These are phyloP conservation scores for Cyrtorhinus lividipennis DNA, from an alignment of 1,140 invertebrate genomes.

Conservation along the genomic window DNA sequence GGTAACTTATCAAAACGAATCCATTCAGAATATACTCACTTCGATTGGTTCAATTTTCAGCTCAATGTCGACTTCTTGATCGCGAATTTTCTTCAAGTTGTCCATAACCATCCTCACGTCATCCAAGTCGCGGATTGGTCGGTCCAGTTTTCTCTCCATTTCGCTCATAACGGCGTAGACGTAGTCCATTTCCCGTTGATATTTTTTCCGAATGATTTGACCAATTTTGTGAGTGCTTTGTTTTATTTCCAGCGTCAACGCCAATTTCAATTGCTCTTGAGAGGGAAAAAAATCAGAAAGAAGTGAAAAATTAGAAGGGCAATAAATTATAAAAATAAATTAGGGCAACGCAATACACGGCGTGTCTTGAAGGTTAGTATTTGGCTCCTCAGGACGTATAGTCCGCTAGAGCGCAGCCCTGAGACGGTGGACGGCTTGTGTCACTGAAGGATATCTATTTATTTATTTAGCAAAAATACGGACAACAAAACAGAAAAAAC, in stretches of 20 bases:
- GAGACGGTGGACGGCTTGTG: no score
- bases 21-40: no score
- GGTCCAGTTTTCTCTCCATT: constrained; percentile 71
- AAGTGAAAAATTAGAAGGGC: neutral
- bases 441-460: no score
- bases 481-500: no score
- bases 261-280: constrained; percentile 73
- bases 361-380: no score
- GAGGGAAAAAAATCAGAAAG: no score
- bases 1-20: no score
- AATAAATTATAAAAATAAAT: no score
- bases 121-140: constrained; percentile 79
- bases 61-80: constrained; percentile 92
- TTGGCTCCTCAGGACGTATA: no score
- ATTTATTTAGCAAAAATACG: no score
- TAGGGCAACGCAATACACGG: no score
- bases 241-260: constrained; percentile 71
- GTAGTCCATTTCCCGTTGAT: constrained; percentile 85
- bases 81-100: constrained; percentile 78
- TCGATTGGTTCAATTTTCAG: constrained; percentile 85
- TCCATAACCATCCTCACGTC: constrained; percentile 89
- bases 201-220: constrained; percentile 81
- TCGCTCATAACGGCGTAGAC: constrained; percentile 86
- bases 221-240: constrained; percentile 61
- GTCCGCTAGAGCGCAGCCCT: no score